Conservation (phyloP, 2,797 vertebrate species). For the Geotrypetes seraphini region DNA sequence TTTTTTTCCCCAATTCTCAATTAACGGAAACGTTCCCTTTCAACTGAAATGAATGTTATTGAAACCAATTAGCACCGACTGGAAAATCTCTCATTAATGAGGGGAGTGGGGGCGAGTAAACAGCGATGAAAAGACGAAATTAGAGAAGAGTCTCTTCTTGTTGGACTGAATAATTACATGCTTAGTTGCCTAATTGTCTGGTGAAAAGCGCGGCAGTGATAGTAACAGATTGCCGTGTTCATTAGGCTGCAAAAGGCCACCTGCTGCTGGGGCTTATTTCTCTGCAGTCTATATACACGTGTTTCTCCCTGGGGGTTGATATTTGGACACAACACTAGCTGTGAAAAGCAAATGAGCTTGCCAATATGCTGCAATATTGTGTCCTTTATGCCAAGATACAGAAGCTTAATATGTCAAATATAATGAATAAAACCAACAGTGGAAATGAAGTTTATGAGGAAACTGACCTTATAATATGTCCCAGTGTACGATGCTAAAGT, state of each 20-base stretch:
- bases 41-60: constrained; percentile 99
- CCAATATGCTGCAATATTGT: constrained; percentile 97
- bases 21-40: constrained; percentile 98
- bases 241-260: constrained; percentile 98
- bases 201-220: constrained; percentile 87
- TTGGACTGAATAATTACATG: constrained; percentile 99
- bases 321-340: constrained; percentile 85
- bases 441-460: constrained; percentile 56
- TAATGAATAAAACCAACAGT: constrained; percentile 79
- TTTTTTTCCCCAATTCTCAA: constrained; percentile 94
- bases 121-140: constrained; percentile 99
- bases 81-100: constrained; percentile 99
- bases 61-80: constrained; percentile 99
- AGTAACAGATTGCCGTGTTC: constrained; percentile 98
- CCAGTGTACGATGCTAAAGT: constrained; percentile 36
- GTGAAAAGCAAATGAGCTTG: constrained; percentile 95
- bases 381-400: constrained; percentile 92
- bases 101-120: constrained; percentile 99
- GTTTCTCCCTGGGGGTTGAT: constrained; percentile 83
- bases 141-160: constrained; percentile 97
- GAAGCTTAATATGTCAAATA: constrained; percentile 92
- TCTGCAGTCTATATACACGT: constrained; percentile 81
- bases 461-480: constrained; percentile 53
- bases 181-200: constrained; percentile 99
- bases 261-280: constrained; percentile 91